These are phyloP conservation scores for Strigamia crassipes DNA, from an alignment of 2,888 invertebrate species.

Conservation along the genomic window DNA sequence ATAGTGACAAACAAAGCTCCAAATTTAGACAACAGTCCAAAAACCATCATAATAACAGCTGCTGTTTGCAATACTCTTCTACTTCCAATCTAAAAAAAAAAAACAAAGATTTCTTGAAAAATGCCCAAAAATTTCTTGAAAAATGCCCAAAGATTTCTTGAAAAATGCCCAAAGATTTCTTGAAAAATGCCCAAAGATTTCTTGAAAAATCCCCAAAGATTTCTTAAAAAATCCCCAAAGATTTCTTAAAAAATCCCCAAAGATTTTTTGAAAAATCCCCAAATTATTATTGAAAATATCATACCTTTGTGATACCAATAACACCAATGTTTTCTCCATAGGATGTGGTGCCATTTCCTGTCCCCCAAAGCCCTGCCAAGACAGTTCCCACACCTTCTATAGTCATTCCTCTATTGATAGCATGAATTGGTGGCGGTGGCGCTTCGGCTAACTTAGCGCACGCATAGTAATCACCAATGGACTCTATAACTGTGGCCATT, in stretches of 20 bases:
- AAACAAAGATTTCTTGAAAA: conserved; percentile 49
- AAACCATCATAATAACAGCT: conserved; percentile 59
- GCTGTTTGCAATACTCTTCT: conserved; percentile 59
- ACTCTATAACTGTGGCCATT: conserved; percentile 51
- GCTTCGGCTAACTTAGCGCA: conserved; percentile 66
- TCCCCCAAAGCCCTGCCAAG: conserved; percentile 82
- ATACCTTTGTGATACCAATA: conserved; percentile 79
- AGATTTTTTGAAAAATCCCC: background rate
- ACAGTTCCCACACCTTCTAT: conserved; percentile 84
- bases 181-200: conserved; percentile 49
- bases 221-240: background rate
- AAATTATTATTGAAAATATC: background rate
- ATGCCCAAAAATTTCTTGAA: background rate
- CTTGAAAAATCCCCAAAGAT: background rate
- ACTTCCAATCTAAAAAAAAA: conserved; percentile 55
- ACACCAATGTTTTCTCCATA: conserved; percentile 90
- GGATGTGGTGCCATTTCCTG: conserved; percentile 85
- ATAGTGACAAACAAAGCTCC: conserved; percentile 62
- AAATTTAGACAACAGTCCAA: conserved; percentile 61
- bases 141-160: conserved; percentile 49
- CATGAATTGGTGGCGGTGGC: conserved; percentile 81
- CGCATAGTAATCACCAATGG: conserved; percentile 61
- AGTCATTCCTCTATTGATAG: conserved; percentile 83
- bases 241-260: conserved; percentile 48
- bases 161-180: background rate